Base-by-base conservation (phyloP, 2,797 vertebrate genomes). In the Rhynchotus rufescens region DNA sequence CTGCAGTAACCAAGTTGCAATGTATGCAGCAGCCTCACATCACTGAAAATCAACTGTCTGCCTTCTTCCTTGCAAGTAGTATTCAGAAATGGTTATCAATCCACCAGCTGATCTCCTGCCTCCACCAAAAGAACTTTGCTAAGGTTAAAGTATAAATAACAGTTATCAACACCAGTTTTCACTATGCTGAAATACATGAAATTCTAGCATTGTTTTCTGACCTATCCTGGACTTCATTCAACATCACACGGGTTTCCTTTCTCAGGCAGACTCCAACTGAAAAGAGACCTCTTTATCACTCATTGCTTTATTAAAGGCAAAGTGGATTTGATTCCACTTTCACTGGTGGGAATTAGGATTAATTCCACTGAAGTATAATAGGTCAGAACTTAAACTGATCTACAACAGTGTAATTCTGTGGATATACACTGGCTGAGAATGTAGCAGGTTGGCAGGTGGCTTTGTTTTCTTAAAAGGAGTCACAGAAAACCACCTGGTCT, bases 321-420 rank as follows among this genome's bases (percentile, higher is more conserved):
- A 91, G 56, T 83, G 71, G 85, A 90, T 92, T 89, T 59, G 38
- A 80, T 66, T 83, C 82, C 62, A 93, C 64, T 92, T 89, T 59
- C 76, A 67, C 88, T 74, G 65, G 93, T 94, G 77, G 84, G 95
- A 96, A 94, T 93, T 84, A 81, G 64, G 82, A 94, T 93, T 89
- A 94, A 94, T 78, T 94, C 86, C 74, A 56, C 84, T 74, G 57
- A 90, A 91, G 72, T 77, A 71, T 86, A 86, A 86, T 86, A 71
- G 93, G 86, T 92, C 95, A 95, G 94, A 93, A 86, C 11, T 93
- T 89, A 80, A 84, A 74, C 90, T 92, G 88, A 92, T 92, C 84
- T 86, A 52, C 87, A 92, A 0, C 21, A 34, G 52, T 89, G 82
- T 92, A 85, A 90, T 83, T 90, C 77, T 81, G n/a, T 67, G 0